Conservation (phyloP, 1,140 invertebrate species). For the Pararge aegeria region DNA sequence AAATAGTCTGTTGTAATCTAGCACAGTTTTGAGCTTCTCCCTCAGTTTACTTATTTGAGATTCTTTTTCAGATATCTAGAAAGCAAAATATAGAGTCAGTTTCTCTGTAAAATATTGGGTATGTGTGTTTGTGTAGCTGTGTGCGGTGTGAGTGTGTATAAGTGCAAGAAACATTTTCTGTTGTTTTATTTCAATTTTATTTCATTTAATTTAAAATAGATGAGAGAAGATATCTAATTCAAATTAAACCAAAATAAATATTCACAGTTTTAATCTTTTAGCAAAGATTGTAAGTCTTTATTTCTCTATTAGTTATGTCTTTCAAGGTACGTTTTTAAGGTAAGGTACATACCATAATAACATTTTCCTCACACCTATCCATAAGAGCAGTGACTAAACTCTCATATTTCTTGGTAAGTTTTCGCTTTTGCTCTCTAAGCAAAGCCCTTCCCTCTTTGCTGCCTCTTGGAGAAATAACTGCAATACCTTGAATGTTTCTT, state of each 20-base stretch:
- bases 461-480: conserved; percentile 39
- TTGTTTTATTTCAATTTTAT: too few species aligned
- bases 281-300: too few species aligned
- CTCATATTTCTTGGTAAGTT: conserved; percentile 67
- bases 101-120: too few species aligned
- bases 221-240: too few species aligned
- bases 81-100: conserved; percentile 1
- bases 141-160: too few species aligned
- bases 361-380: conserved; percentile 65
- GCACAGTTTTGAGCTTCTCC: conserved; percentile 60
- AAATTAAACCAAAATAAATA: too few species aligned
- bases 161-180: too few species aligned
- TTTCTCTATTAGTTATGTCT: too few species aligned
- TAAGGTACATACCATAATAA: conserved; percentile 46
- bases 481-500: conserved; percentile 48
- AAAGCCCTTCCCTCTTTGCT: conserved; percentile 49
- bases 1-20: conserved; percentile 66
- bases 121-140: too few species aligned
- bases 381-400: conserved; percentile 60
- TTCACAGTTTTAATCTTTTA: too few species aligned
- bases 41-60: conserved; percentile 58
- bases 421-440: conserved; percentile 61
- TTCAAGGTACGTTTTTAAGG: too few species aligned
- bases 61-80: conserved; percentile 64
- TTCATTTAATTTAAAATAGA: too few species aligned